phyloP scores from a whole-genome alignment of 2,113 vertebrate genomes.

The Aegypius monachus region DNA sequence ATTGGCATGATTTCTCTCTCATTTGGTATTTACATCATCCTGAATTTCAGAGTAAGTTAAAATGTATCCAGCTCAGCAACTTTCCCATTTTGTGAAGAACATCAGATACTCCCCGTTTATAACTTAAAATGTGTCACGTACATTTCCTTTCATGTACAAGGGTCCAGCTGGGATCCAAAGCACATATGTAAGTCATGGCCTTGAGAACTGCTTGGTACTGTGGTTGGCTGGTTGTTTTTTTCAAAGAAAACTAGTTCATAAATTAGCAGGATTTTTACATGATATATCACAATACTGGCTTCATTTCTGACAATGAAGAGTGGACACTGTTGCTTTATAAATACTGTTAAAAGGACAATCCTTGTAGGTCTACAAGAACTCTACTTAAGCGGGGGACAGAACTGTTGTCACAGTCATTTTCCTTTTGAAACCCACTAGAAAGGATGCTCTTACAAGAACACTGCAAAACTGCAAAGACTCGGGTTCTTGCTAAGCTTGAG shows the following conservation, averaged over 20 bases:
- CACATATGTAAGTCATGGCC: neutral
- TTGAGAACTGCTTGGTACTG: neutral
- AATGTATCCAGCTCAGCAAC: neutral
- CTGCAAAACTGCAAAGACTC: neutral
- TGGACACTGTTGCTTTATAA: neutral
- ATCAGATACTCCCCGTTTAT: neutral
- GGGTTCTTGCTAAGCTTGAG: neutral
- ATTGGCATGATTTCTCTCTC: neutral
- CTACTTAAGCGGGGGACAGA: neutral
- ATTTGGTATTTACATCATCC: neutral
- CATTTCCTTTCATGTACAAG: neutral
- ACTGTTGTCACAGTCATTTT: neutral
- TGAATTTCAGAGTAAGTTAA: slow-evolving; percentile 11
- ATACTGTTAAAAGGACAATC: neutral
- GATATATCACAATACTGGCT: neutral
- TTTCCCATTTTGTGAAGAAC: slow-evolving; percentile 3
- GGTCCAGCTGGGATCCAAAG: neutral
- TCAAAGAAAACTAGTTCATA: neutral
- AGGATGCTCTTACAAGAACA: neutral
- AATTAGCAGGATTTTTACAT: neutral
- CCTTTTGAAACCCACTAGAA: neutral
- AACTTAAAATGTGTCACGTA: neutral
- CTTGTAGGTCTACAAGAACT: neutral
- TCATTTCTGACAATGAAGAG: neutral
- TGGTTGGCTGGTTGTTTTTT: neutral